Conservation (phyloP, 2,797 vertebrate species). For the Cirrhinus molitorella region DNA sequence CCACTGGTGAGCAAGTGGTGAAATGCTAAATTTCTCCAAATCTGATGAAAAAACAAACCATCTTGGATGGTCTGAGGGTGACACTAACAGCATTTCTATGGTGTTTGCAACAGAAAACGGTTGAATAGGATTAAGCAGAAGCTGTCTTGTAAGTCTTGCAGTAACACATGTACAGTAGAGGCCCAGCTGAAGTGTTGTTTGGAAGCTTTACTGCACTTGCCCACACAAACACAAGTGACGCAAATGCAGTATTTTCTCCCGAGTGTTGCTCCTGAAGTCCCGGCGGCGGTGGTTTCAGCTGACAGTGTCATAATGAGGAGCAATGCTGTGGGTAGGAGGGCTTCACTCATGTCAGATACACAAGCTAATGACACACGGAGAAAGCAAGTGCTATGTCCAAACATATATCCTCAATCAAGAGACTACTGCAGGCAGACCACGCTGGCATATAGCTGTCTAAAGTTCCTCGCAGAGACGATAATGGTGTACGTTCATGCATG, state of each 20-base stretch:
- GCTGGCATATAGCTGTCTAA: neutral
- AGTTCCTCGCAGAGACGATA: neutral
- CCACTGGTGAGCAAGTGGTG: neutral
- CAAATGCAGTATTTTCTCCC: slow-evolving; percentile 32
- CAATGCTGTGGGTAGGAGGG: slow-evolving; percentile 27
- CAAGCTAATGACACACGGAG: slow-evolving; percentile 21
- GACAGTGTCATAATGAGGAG: slow-evolving; percentile 45
- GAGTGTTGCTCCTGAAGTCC: slow-evolving; percentile 18
- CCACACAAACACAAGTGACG: slow-evolving; percentile 30
- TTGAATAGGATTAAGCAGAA: slow-evolving; percentile 11
- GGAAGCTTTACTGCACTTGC: slow-evolving; percentile 15
- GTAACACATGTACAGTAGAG: slow-evolving; percentile 13
- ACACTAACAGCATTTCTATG: neutral
- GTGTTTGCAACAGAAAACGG: neutral
- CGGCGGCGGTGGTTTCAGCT: neutral
- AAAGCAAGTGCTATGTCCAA: slow-evolving; percentile 21
- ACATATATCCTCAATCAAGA: slow-evolving; percentile 14
- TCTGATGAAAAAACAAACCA: neutral
- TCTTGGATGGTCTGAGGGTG: neutral
- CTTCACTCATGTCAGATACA: slow-evolving; percentile 10
- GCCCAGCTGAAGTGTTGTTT: slow-evolving; percentile 11
- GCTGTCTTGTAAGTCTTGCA: slow-evolving; percentile 14
- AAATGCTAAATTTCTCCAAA: neutral
- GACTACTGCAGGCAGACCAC: neutral
- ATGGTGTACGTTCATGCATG: neutral